These are phyloP conservation scores for Rhinophrynus dorsalis DNA, from an alignment of 2,797 vertebrate genomes.

Conservation along the genomic window DNA sequence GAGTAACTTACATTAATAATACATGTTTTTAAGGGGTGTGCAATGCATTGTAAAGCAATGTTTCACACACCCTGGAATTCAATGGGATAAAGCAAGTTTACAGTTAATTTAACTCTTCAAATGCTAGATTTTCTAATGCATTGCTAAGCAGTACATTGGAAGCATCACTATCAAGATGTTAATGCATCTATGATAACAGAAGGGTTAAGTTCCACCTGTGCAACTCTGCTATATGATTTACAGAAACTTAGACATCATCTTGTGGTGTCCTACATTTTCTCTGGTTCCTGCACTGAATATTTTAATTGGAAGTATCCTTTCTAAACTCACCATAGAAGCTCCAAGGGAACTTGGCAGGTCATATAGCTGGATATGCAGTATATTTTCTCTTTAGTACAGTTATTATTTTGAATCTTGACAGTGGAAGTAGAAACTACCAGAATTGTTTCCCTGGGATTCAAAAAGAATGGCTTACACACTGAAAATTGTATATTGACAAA, in stretches of 20 bases:
- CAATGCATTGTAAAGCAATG: too few relatives aligned
- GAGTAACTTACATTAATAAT: too few relatives aligned
- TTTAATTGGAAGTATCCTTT: constrained; percentile 20
- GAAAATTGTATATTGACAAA: not conserved
- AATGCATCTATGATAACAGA: too few relatives aligned
- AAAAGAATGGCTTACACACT: not conserved
- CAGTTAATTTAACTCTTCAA: too few relatives aligned
- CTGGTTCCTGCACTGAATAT: not conserved
- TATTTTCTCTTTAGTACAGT: not conserved
- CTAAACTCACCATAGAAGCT: not conserved
- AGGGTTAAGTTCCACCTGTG: not conserved
- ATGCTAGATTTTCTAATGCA: too few relatives aligned
- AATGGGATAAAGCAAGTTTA: too few relatives aligned
- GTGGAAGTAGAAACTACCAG: not conserved
- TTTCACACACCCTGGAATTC: too few relatives aligned
- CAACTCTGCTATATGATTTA: not conserved
- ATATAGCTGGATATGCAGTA: not conserved
- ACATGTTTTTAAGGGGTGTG: too few relatives aligned
- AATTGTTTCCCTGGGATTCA: not conserved
- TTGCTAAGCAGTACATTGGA: too few relatives aligned
- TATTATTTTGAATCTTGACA: constrained; percentile 28
- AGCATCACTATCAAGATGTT: too few relatives aligned
- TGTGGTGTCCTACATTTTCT: constrained; percentile 8
- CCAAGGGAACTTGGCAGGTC: not conserved
- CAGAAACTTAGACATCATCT: not conserved